Percentiles rank a stretch among this genome's conserved stretches.
Evolutionary conservation across 2,113 vertebrate species (phyloP).

Genomic region (Charadrius vociferus): DNA sequence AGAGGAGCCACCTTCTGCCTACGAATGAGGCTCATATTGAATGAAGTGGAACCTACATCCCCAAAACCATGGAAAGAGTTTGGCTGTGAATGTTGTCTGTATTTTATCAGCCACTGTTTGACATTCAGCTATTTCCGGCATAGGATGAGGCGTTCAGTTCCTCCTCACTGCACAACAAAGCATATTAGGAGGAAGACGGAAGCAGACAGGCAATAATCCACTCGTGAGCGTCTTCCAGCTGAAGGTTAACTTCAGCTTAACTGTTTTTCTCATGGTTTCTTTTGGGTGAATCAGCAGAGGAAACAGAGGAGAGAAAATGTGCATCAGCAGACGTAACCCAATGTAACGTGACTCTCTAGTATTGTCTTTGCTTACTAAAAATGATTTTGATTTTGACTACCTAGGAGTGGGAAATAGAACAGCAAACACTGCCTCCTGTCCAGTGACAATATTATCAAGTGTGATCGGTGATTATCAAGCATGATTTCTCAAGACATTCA

Average conservation of each 20-base stretch:
- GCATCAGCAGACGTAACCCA: not conserved
- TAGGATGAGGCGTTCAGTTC: not conserved
- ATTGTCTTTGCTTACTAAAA: not conserved
- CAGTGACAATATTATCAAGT: not conserved
- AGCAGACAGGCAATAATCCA: not conserved
- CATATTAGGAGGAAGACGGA: not conserved
- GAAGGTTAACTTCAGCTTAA: not conserved
- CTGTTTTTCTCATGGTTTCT: not conserved
- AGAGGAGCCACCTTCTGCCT: not conserved
- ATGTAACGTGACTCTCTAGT: not conserved
- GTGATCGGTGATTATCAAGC: not conserved
- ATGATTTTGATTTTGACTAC: not conserved
- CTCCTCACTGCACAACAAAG: not conserved
- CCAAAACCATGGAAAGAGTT: not conserved
- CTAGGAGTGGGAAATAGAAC: not conserved
- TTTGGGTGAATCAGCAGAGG: not conserved
- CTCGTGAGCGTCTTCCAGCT: not conserved
- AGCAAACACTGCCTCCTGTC: not conserved
- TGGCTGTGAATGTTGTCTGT: not conserved
- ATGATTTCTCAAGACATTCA: not conserved
- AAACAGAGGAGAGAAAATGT: not conserved
- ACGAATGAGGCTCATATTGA: not conserved
- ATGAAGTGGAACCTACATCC: not conserved
- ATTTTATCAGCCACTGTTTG: not conserved
- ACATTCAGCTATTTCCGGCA: not conserved